phyloP scores from a whole-genome alignment of 2,888 invertebrate genomes.

The Cordilura impudica region DNA sequence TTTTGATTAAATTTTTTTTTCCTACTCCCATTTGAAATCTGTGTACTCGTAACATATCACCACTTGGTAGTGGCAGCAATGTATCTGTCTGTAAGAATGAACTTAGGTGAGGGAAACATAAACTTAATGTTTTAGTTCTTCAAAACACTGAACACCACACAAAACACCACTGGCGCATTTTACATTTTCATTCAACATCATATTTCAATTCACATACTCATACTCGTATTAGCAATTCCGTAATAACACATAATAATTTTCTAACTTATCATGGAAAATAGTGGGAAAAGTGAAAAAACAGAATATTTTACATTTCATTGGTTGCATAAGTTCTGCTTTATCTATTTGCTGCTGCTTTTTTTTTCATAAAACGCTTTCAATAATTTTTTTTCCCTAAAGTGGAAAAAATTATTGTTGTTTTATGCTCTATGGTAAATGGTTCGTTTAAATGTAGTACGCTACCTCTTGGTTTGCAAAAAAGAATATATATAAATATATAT shows the following conservation, averaged over 20 bases:
- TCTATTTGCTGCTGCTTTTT: not conserved
- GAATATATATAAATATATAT: not conserved
- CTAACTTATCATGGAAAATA: slow-evolving; percentile 10
- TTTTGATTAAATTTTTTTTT: not conserved
- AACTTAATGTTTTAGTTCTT: not conserved
- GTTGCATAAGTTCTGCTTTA: slow-evolving; percentile 24
- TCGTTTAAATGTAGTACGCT: too few species aligned
- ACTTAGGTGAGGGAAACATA: too few species aligned
- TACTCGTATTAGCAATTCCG: slow-evolving; percentile 20
- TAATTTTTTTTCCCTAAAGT: not conserved
- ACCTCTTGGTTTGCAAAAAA: not conserved
- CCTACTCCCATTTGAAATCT: not conserved
- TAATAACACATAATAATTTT: slow-evolving; percentile 33
- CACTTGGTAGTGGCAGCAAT: too few species aligned
- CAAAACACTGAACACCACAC: not conserved
- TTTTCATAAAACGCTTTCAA: slow-evolving; percentile 21
- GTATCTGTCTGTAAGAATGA: too few species aligned
- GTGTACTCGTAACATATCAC: too few species aligned
- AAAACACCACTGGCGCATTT: not conserved
- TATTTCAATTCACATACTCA: not conserved
- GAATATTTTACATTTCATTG: slow-evolving; percentile 54
- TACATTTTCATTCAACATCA: not conserved
- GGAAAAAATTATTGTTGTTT: slow-evolving; percentile 16
- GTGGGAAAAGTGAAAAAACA: not conserved
- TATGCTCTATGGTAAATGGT: slow-evolving; percentile 23